A percentile compares a stretch with the other conserved stretches of the same genome.
These are phyloP conservation scores for Emesis furor DNA, from an alignment of 2,888 invertebrate species.

Conservation along the genomic window DNA sequence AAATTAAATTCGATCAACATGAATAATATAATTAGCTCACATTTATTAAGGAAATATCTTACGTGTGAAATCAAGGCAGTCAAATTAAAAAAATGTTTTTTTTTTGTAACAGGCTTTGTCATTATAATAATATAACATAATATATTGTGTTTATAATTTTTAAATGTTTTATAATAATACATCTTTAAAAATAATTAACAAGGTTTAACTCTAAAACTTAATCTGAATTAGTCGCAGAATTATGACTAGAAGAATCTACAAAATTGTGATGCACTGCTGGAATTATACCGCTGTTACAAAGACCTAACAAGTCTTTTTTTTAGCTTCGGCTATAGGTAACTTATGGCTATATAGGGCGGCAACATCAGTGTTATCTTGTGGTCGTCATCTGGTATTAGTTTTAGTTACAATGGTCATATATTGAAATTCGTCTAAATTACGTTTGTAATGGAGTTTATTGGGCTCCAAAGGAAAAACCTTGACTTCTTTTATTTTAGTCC, in stretches of 20 bases:
- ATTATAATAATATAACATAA: neutral
- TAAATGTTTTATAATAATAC: neutral
- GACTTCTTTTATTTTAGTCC: slow-evolving; percentile 9
- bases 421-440: neutral
- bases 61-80: neutral
- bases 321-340: slow-evolving; percentile 4
- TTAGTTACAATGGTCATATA: neutral
- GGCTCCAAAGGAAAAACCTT: slow-evolving; percentile 8
- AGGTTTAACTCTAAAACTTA: slow-evolving; percentile 1
- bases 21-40: neutral
- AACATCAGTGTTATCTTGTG: neutral
- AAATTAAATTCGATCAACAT: neutral
- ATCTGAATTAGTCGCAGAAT: neutral
- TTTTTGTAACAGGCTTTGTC: neutral
- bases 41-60: slow-evolving; percentile 6
- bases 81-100: neutral
- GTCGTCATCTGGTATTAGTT: neutral
- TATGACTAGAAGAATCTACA: neutral
- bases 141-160: neutral
- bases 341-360: slow-evolving; percentile 1
- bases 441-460: slow-evolving; percentile 10
- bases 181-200: neutral
- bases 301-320: neutral
- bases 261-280: neutral
- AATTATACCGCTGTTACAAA: neutral